Evolutionary conservation across 2,888 invertebrate species (phyloP).

Genomic region (Eudasyphora cyanicolor): DNA sequence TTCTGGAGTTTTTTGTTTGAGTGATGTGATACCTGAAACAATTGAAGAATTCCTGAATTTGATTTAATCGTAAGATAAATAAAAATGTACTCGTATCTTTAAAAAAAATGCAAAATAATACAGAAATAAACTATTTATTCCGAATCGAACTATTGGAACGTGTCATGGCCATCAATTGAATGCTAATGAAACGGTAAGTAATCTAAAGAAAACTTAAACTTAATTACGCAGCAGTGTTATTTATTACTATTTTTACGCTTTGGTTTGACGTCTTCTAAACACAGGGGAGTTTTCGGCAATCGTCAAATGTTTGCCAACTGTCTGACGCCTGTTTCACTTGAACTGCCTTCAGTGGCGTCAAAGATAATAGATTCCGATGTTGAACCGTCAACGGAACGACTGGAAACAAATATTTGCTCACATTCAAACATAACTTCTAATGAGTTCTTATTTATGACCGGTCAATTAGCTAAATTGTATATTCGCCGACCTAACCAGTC

Average conservation of each 20-base stretch:
- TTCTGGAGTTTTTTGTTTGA: neutral
- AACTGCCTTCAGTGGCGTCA: neutral
- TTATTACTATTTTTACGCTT: too few species aligned
- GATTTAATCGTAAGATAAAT: neutral
- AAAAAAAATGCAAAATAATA: slow-evolving; percentile 7
- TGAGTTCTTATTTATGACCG: neutral
- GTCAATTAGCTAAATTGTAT: slow-evolving; percentile 16
- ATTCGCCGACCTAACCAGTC: neutral
- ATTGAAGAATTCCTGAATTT: slow-evolving; percentile 5
- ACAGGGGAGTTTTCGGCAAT: neutral
- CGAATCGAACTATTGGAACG: neutral
- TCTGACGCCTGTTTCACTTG: neutral
- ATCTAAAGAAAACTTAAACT: neutral
- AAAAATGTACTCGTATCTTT: neutral
- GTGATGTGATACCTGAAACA: neutral
- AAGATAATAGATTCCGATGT: neutral
- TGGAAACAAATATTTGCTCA: neutral
- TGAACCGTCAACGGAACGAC: neutral
- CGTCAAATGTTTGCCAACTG: neutral
- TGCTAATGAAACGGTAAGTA: neutral
- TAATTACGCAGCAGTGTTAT: neutral
- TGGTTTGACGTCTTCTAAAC: neutral
- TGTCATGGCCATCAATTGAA: neutral
- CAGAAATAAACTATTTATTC: slow-evolving; percentile 6
- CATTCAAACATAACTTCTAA: neutral